These are phyloP conservation scores for Aelia acuminata DNA, from an alignment of 2,888 invertebrate genomes.

Conservation along the genomic window DNA sequence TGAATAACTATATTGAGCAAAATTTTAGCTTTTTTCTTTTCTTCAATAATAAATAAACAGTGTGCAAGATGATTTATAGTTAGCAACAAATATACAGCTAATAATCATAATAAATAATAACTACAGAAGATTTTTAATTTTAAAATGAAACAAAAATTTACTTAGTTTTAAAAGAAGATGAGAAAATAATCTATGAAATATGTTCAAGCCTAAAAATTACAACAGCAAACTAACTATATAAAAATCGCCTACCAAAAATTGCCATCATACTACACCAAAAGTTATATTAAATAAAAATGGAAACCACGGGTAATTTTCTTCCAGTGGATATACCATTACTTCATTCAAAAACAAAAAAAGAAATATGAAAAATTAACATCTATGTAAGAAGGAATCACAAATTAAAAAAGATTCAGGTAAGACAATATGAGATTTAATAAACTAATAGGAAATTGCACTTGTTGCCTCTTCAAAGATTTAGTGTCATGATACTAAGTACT, in stretches of 20 bases:
- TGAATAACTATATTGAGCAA: neutral
- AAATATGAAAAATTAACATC: neutral
- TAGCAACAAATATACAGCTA: neutral
- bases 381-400: neutral
- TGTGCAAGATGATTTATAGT: neutral
- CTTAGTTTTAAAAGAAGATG: neutral
- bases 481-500: neutral
- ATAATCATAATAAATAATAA: neutral
- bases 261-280: neutral
- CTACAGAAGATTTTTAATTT: neutral
- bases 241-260: neutral
- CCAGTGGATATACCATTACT: neutral
- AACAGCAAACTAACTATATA: slow-evolving; percentile 1
- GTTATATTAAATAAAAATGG: neutral
- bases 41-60: neutral
- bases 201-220: neutral
- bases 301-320: neutral
- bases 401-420: neutral
- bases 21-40: neutral
- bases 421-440: neutral
- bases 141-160: neutral
- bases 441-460: neutral
- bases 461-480: slow-evolving; percentile 13
- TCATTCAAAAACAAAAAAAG: neutral
- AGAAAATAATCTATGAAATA: neutral